Base-by-base conservation (phyloP, 2,113 vertebrate genomes). In the Reinhardtius hippoglossoides region DNA sequence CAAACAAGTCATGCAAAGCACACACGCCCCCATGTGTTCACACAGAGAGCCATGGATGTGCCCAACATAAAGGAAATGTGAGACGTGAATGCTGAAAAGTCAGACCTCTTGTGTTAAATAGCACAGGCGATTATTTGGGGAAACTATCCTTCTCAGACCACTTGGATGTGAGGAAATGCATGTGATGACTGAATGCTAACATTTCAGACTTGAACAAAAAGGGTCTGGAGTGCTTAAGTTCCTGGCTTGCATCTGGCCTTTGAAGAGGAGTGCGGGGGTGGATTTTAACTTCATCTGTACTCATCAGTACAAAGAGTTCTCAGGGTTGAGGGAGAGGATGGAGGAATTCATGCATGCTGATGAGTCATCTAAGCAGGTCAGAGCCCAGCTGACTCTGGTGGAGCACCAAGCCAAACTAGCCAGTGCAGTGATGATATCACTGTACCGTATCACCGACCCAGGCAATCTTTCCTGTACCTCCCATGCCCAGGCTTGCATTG, bases 331-430 rank as follows among this genome's bases (percentile, higher is more conserved):
- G 83, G 71, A 76, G 70, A 74, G 73, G 65, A 68, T 4, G 26
- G 61, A 89, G 72, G 71, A 90, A 89, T 84, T 73, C 58, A 79
- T 84, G 83, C 82, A 87, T 69, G 54, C 31, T 7, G 84, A 88
- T 91, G 89, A 93, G 81, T 93, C 92, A 92, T 92, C 78, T 54
- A 77, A 89, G 78, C 31, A 23, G 71, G 86, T 83, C 52, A 67
- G 37, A 84, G 87, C 62, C 78, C 81, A 88, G 82, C 88, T 82
- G 87, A 91, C 76, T 20, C 50, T 56, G 77, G 76, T 48, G 3
- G 71, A 80, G 60, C 55, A 80, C 31, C 64, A 64, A 50, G 77
- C 66, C 75, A 61, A 81, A 60, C 37, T 37, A 69, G 78, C 74
- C 65, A 10, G 61, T 21, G 27, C 21, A 35, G 26, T 23, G 63